Evolutionary conservation across 2,113 vertebrate species (phyloP).

Genomic region (Nasalis larvatus): DNA sequence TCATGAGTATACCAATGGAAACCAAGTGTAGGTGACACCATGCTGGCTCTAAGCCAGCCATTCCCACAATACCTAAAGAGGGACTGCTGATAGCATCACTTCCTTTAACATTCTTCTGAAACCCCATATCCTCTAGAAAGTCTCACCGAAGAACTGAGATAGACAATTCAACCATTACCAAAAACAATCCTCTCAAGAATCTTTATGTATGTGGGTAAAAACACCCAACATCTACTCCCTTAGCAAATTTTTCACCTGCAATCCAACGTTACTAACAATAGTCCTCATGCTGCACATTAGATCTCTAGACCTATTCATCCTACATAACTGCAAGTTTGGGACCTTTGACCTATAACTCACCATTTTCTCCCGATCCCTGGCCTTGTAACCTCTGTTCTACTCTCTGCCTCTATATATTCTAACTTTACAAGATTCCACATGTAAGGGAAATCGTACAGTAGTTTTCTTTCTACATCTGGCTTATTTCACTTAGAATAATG

Average conservation of each 20-base stretch:
- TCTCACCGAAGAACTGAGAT: background rate
- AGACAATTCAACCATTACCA: background rate
- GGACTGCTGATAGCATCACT: background rate
- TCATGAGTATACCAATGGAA: background rate
- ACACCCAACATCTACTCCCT: background rate
- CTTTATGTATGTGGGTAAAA: background rate
- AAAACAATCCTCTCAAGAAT: background rate
- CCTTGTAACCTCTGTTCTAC: background rate
- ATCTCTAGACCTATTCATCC: background rate
- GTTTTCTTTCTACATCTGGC: background rate
- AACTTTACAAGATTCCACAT: background rate
- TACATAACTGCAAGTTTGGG: background rate
- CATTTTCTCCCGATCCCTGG: background rate
- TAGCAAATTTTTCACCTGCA: background rate
- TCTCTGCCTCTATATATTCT: background rate
- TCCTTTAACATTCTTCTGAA: slow-evolving; percentile 17
- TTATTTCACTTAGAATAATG: background rate
- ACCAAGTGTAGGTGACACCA: background rate
- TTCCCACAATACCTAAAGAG: background rate
- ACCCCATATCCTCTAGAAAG: background rate
- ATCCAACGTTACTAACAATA: background rate
- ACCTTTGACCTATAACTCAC: background rate
- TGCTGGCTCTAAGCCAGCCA: background rate
- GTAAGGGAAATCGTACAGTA: background rate
- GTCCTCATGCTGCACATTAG: background rate